Base-by-base conservation (phyloP, 2,113 vertebrate species). In the Poeciliopsis prolifica region DNA sequence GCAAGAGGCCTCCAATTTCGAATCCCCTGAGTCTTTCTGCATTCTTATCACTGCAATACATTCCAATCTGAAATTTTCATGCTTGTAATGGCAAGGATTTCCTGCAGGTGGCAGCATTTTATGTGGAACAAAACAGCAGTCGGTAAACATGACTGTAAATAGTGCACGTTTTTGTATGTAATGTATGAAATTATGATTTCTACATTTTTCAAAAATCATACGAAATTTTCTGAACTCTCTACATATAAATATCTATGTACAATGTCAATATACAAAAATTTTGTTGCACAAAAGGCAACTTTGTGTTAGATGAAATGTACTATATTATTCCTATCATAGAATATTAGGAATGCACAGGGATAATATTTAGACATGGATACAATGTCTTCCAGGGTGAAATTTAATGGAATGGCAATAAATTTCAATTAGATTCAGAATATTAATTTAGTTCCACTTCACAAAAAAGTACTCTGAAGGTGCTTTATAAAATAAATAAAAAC, bases 91-190 rank as follows among this genome's bases (percentile, higher is more conserved):
- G 61, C 24, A 29, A 15, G 0, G 3, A 26, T 61, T 7, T 26
- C 87, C 90, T 30, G 31, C n/a, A 89, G 90, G 30, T 87, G 86
- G 87, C 85, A 77, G 80, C 80, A 66, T 85, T 24, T 12, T 61
- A 37, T 66, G 37, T 15, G 26, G 48, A 72, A 42, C 35, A 72
- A 81, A 48, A 8, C 5, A 66, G 3, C 1, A 7, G n/a, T 37
- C 35, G 48, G 14, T 24, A 24, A 0, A 61, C 15, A 31, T 33
- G 12, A 37, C 10, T 65, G 35, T 37, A 40, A 74, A 13, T 11
- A 62, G 2, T 51, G 5, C 40, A 37, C 28, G 19, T 42, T 65
- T 61, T 19, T 51, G 61, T n/a, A 44, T 69, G 12, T 72, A 65
- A 66, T 69, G 13, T 29, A 58, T 64, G 14, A 60, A 26, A 67